phyloP scores from a whole-genome alignment of 2,888 invertebrate species.

The Athripsodes cinereus region DNA sequence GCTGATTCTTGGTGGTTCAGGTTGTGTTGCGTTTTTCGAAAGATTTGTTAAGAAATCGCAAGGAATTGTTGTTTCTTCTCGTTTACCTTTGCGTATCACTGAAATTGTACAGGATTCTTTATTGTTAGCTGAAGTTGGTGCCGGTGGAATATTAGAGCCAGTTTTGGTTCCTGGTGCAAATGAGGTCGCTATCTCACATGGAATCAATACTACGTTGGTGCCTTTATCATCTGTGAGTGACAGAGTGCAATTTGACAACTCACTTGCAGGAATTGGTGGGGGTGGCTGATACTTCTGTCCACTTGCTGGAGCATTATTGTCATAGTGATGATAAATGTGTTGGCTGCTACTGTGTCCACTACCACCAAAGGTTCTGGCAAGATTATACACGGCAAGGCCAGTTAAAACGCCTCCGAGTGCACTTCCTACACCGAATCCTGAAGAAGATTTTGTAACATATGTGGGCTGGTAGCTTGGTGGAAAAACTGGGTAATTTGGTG shows the following conservation, averaged over 20 bases:
- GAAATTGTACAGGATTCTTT: slow-evolving; percentile 45
- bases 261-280: slow-evolving; percentile 38
- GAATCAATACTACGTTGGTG: slow-evolving; percentile 45
- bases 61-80: slow-evolving; percentile 46
- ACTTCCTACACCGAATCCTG: slow-evolving; percentile 14
- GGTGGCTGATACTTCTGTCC: slow-evolving; percentile 33
- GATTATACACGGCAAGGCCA: slow-evolving; percentile 20
- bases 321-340: slow-evolving; percentile 11
- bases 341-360: background rate
- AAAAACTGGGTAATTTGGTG: background rate
- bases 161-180: slow-evolving; percentile 40
- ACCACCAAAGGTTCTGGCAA: slow-evolving; percentile 14
- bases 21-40: slow-evolving; percentile 30
- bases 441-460: slow-evolving; percentile 9
- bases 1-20: slow-evolving; percentile 12
- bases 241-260: slow-evolving; percentile 45
- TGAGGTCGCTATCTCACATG: slow-evolving; percentile 48
- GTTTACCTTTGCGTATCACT: slow-evolving; percentile 38
- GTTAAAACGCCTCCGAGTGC: slow-evolving; percentile 11
- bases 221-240: slow-evolving; percentile 39
- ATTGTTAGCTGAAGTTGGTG: slow-evolving; percentile 31
- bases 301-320: slow-evolving; percentile 42
- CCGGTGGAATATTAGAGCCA: slow-evolving; percentile 26
- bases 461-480: slow-evolving; percentile 9
- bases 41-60: slow-evolving; percentile 45